These are phyloP conservation scores for Rhea americana DNA, from an alignment of 2,113 vertebrate species.

Conservation along the genomic window DNA sequence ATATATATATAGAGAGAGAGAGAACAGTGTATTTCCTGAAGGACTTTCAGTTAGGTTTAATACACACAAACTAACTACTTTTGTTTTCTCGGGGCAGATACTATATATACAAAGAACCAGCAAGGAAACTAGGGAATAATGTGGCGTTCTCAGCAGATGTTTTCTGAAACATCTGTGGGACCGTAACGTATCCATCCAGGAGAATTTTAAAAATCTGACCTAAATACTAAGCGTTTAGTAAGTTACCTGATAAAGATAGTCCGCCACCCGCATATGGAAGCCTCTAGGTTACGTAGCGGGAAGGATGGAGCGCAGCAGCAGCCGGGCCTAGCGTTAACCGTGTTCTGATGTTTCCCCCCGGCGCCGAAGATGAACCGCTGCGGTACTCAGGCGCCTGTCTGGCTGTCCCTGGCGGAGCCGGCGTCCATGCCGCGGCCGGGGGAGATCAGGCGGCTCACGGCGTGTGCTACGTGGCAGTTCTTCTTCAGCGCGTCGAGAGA, in stretches of 20 bases:
- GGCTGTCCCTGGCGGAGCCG: slow-evolving; percentile 83
- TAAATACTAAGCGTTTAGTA: not conserved
- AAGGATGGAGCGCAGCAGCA: not conserved
- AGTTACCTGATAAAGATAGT: not conserved
- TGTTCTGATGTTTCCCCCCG: slow-evolving; percentile 27
- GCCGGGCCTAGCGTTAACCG: not conserved
- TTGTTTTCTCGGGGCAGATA: not conserved
- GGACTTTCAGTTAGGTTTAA: not conserved
- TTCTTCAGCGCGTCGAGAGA: slow-evolving; percentile 80
- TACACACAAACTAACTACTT: not conserved
- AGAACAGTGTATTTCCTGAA: not conserved
- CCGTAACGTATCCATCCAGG: not conserved
- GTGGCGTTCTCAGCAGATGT: not conserved
- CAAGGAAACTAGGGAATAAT: not conserved
- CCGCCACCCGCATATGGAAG: not conserved
- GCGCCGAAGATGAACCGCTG: slow-evolving; percentile 86
- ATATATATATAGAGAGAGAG: no score
- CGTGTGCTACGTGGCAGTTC: slow-evolving; percentile 89
- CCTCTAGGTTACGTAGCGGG: not conserved
- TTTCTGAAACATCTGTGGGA: not conserved
- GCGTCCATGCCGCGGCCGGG: slow-evolving; percentile 83
- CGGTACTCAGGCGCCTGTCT: slow-evolving; percentile 90
- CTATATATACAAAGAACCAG: not conserved
- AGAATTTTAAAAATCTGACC: not conserved
- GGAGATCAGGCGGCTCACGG: slow-evolving; percentile 83